Conservation (phyloP, 1,140 invertebrate genomes). For the Anastrepha ludens region DNA sequence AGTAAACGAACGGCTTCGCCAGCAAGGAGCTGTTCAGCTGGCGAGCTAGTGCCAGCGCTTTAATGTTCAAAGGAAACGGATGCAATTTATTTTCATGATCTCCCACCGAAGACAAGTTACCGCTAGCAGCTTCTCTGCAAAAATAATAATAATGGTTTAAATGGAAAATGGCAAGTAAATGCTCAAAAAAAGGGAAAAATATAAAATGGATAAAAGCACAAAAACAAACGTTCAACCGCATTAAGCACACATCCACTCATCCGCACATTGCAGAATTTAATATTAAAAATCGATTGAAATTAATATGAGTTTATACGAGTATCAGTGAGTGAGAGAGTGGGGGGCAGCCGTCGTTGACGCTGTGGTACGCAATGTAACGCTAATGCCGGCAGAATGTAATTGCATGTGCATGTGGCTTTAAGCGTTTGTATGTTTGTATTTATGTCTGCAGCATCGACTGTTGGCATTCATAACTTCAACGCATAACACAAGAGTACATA, state of each 20-base stretch:
- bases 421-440: neutral
- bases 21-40: neutral
- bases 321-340: neutral
- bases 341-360: neutral
- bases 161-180: slow-evolving; percentile 10
- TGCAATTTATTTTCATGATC: slow-evolving; percentile 52
- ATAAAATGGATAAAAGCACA: slow-evolving; percentile 14
- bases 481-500: neutral
- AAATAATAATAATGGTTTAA: neutral
- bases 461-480: neutral
- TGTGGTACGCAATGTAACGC: neutral
- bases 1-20: neutral
- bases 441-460: neutral
- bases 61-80: slow-evolving; percentile 48
- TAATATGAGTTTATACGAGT: slow-evolving; percentile 2
- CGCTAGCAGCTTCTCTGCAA: slow-evolving; percentile 1
- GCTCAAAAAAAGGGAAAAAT: neutral
- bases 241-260: neutral
- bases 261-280: neutral
- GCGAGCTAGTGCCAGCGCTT: neutral
- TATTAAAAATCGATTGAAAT: slow-evolving; percentile 48
- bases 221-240: neutral
- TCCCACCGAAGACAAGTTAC: slow-evolving; percentile 11
- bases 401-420: neutral
- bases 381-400: neutral